These are phyloP conservation scores for Zosterops japonicus DNA, from an alignment of 2,113 vertebrate species.

Conservation along the genomic window DNA sequence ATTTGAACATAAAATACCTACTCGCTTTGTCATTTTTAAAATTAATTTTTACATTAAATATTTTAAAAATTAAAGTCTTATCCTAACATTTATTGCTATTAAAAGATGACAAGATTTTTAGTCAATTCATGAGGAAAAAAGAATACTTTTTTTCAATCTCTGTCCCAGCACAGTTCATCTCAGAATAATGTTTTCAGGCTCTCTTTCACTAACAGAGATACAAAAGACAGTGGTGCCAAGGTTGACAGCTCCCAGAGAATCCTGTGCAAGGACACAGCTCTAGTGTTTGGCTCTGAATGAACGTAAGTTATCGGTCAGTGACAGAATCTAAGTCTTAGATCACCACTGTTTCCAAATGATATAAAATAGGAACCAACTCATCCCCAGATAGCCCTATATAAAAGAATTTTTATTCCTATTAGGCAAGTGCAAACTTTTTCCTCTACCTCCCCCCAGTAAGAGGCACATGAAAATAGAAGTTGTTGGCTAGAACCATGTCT, in stretches of 20 bases:
- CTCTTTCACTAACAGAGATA: constrained; percentile 1
- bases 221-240: background rate
- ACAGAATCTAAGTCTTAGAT: background rate
- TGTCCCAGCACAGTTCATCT: background rate
- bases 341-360: constrained; percentile 19
- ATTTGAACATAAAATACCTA: background rate
- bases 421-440: background rate
- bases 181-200: background rate
- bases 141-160: background rate
- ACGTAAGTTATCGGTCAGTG: background rate
- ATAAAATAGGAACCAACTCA: constrained; percentile 14
- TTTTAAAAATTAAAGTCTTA: background rate
- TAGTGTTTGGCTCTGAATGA: background rate
- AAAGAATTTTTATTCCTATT: background rate
- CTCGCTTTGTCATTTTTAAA: rapidly evolving
- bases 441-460: background rate
- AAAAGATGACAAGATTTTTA: background rate
- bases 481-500: background rate
- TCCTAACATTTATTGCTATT: background rate
- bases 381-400: background rate
- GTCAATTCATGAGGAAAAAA: background rate
- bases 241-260: constrained; percentile 13
- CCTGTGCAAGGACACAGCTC: constrained; percentile 10
- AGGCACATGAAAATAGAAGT: background rate
- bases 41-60: background rate